These are phyloP conservation scores for Pseudocheirus occidentalis DNA, from an alignment of 2,797 vertebrate genomes.

Conservation along the genomic window DNA sequence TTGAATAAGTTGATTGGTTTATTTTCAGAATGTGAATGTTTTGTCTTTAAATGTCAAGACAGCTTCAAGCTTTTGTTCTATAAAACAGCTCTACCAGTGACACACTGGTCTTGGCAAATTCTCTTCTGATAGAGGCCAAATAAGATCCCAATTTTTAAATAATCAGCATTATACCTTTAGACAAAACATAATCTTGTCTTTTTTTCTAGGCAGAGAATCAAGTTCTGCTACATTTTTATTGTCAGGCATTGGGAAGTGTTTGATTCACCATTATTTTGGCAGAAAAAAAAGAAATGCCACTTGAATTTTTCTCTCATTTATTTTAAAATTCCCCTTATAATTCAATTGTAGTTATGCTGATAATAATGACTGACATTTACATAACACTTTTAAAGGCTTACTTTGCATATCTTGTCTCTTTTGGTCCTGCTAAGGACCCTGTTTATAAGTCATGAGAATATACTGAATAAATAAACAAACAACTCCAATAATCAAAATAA, in stretches of 20 bases:
- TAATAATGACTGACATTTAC: background rate
- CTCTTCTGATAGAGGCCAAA: background rate
- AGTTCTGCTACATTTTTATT: background rate
- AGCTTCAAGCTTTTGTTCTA: background rate
- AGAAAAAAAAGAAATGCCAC: background rate
- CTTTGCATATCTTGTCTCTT: background rate
- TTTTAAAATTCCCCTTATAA: background rate
- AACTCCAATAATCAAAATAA: background rate
- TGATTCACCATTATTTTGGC: background rate
- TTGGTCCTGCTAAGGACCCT: background rate
- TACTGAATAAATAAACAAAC: background rate
- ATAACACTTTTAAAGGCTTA: background rate
- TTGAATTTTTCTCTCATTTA: background rate
- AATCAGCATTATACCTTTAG: background rate
- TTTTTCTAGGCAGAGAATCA: background rate
- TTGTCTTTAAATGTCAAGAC: constrained; percentile 7
- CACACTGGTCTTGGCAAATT: background rate
- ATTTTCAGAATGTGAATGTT: background rate
- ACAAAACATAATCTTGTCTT: background rate
- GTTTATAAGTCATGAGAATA: background rate
- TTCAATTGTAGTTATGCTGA: background rate
- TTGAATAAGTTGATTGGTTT: background rate
- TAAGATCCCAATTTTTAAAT: background rate
- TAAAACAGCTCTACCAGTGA: background rate
- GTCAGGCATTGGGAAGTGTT: background rate